These are phyloP conservation scores for Chondrosia reniformis DNA, from an alignment of 37 sponge, comb jelly and placozoan genomes.

Conservation along the genomic window DNA sequence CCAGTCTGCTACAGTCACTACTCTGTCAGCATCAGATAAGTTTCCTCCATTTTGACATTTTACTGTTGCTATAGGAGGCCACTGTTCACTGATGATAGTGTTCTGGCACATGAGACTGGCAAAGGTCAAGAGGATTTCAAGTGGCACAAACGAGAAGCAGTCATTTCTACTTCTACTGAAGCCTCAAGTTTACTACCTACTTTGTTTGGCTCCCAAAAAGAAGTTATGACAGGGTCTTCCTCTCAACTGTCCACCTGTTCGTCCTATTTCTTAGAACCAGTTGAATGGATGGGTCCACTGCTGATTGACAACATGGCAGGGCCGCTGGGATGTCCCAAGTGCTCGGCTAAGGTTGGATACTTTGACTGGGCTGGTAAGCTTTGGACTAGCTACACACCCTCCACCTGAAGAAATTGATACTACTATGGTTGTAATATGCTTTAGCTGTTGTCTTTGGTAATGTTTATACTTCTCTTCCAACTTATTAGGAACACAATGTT, in stretches of 20 bases:
- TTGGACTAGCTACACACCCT: not conserved
- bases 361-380: constrained; percentile 72
- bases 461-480: not conserved
- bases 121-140: constrained; percentile 59
- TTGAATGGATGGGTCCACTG: constrained; percentile 55
- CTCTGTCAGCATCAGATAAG: not conserved
- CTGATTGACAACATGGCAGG: constrained; percentile 50
- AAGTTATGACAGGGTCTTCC: not conserved
- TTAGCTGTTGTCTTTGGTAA: not conserved
- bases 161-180: not conserved
- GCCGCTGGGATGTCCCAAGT: constrained; percentile 79
- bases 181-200: not conserved
- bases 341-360: constrained; percentile 65
- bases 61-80: constrained; percentile 48
- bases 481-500: constrained; percentile 73
- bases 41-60: too few relatives aligned
- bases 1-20: not conserved
- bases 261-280: constrained; percentile 68
- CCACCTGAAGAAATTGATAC: not conserved
- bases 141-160: constrained; percentile 53
- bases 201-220: not conserved
- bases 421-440: not conserved
- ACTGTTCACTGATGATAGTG: constrained; percentile 52
- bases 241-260: constrained; percentile 21
- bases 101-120: constrained; percentile 66